Percentiles rank a stretch among this genome's conserved stretches.
phyloP scores from a whole-genome alignment of 2,888 invertebrate genomes.

The Stegophylla sp. region DNA sequence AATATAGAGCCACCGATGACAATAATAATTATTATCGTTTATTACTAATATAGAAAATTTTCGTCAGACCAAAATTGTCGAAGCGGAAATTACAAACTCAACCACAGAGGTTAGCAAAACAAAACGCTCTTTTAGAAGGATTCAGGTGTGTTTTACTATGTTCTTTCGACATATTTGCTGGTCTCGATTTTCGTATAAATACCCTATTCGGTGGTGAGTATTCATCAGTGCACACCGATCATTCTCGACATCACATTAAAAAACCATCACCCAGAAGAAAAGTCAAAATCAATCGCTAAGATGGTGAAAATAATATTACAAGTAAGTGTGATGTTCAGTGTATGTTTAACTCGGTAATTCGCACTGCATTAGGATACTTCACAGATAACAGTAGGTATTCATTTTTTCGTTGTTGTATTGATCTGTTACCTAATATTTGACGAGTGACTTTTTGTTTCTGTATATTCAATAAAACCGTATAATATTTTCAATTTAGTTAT shows the following conservation, averaged over 20 bases:
- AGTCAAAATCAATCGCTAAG: neutral
- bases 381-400: neutral
- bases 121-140: neutral
- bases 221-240: slow-evolving; percentile 6
- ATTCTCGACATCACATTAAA: neutral
- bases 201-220: neutral
- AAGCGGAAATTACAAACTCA: slow-evolving; percentile 29
- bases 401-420: neutral
- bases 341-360: neutral
- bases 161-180: neutral
- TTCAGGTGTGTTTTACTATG: neutral
- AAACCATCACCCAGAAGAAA: neutral
- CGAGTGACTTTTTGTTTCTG: neutral
- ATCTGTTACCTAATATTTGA: neutral
- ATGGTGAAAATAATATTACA: slow-evolving; percentile 34
- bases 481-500: neutral
- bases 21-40: slow-evolving; percentile 6
- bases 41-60: slow-evolving; percentile 4
- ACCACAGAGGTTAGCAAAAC: slow-evolving; percentile 36
- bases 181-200: slow-evolving; percentile 39
- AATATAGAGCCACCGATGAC: neutral
- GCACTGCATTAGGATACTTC: neutral
- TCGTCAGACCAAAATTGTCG: slow-evolving; percentile 36
- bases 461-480: neutral
- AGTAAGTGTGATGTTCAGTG: neutral